Evolutionary conservation across 2,888 invertebrate species (phyloP).

Genomic region (Dorcus hopei): DNA sequence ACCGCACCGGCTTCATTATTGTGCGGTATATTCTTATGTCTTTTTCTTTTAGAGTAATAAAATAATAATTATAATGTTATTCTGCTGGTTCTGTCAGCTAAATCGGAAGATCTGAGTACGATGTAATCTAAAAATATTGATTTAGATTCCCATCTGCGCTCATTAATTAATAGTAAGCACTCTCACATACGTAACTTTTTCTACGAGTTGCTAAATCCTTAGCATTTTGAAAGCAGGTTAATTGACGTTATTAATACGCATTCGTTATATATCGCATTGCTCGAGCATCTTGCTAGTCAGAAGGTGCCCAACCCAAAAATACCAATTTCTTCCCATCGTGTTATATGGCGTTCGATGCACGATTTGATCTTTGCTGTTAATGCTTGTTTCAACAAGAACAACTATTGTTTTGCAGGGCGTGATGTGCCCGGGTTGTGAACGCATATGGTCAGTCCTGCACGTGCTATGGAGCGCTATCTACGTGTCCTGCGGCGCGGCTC

Average conservation of each 20-base stretch:
- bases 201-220: background rate
- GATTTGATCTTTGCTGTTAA: background rate
- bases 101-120: too few relatives aligned
- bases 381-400: background rate
- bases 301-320: background rate
- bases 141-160: too few relatives aligned
- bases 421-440: conserved; percentile 45
- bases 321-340: background rate
- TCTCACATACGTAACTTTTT: too few relatives aligned
- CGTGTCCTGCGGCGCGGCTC: conserved; percentile 51
- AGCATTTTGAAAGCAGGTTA: conserved; percentile 11
- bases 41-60: too few relatives aligned
- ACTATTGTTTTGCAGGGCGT: conserved; percentile 33
- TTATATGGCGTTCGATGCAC: background rate
- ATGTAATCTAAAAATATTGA: too few relatives aligned
- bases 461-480: conserved; percentile 52
- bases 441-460: conserved; percentile 49
- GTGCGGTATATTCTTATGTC: too few relatives aligned
- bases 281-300: too few relatives aligned
- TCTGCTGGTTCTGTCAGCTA: too few relatives aligned
- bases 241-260: background rate
- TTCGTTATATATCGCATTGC: too few relatives aligned
- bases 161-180: too few relatives aligned
- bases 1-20: too few relatives aligned
- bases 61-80: too few relatives aligned